These are phyloP conservation scores for Agrotis puta DNA, from an alignment of 2,888 invertebrate genomes.

Conservation along the genomic window DNA sequence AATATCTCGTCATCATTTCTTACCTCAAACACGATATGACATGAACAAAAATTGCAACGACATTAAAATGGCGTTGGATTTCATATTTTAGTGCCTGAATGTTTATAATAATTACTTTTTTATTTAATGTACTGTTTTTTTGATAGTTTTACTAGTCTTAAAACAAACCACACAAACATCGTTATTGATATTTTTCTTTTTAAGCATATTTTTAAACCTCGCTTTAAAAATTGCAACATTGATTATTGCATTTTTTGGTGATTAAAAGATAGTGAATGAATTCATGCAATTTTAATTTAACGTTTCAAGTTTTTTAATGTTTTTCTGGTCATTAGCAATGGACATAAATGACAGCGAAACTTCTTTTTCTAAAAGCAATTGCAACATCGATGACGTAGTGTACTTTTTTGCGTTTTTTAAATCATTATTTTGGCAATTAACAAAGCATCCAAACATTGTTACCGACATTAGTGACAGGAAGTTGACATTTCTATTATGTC, in stretches of 20 bases:
- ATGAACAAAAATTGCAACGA: neutral
- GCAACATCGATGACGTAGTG: no score
- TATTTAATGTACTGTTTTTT: neutral
- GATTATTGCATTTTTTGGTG: neutral
- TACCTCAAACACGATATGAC: neutral
- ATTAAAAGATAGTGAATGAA: neutral
- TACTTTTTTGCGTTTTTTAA: no score
- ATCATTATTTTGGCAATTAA: no score
- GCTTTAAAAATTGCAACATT: neutral
- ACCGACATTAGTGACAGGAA: no score
- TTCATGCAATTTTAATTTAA: neutral
- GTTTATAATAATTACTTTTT: neutral
- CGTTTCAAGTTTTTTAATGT: no score
- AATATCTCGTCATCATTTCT: slow-evolving; percentile 1
- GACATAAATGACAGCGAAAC: no score
- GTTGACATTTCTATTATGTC: no score
- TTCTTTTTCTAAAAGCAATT: no score
- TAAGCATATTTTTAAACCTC: neutral
- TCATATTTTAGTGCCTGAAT: neutral
- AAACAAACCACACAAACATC: neutral
- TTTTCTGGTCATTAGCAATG: no score
- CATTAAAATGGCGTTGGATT: neutral
- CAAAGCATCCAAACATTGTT: no score
- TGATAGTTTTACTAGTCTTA: neutral
- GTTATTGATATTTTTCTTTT: no score